These are phyloP conservation scores for Paguma larvata DNA, from an alignment of 2,797 vertebrate species.

Conservation along the genomic window DNA sequence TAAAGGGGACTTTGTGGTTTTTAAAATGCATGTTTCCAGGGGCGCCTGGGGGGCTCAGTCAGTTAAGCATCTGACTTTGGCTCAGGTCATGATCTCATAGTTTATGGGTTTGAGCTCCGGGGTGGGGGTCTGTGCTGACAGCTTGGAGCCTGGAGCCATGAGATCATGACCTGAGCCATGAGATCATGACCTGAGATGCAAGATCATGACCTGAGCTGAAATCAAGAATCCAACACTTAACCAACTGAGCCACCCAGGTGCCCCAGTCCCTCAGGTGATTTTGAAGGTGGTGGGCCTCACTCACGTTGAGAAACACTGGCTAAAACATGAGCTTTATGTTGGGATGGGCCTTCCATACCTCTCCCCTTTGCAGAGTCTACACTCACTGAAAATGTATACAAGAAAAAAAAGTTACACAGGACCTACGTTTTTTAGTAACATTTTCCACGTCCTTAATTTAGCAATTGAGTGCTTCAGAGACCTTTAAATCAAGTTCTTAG, in stretches of 20 bases:
- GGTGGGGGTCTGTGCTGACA: no score
- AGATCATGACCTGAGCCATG: no score
- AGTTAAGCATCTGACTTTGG: no score
- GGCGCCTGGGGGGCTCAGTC: no score
- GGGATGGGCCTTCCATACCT: not conserved
- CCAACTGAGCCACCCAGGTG: no score
- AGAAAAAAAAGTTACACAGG: not conserved
- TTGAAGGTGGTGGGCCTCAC: not conserved
- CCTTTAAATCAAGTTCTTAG: conserved; percentile 43
- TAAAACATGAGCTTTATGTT: not conserved
- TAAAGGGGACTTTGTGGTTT: conserved; percentile 6
- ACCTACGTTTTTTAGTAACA: not conserved
- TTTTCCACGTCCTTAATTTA: not conserved
- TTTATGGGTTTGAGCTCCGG: no score
- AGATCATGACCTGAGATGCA: no score
- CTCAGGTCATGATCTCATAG: no score
- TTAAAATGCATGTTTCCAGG: not conserved
- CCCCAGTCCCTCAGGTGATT: not conserved
- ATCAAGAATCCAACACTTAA: no score
- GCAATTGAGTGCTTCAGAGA: not conserved
- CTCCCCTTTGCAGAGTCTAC: not conserved
- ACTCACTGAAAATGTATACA: not conserved
- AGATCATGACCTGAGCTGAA: no score
- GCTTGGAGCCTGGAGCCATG: no score
- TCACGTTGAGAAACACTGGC: not conserved